Percentiles rank a stretch among this genome's conserved stretches.
Evolutionary conservation across 2,888 invertebrate species (phyloP).

Genomic region (Clitarchus hookeri): DNA sequence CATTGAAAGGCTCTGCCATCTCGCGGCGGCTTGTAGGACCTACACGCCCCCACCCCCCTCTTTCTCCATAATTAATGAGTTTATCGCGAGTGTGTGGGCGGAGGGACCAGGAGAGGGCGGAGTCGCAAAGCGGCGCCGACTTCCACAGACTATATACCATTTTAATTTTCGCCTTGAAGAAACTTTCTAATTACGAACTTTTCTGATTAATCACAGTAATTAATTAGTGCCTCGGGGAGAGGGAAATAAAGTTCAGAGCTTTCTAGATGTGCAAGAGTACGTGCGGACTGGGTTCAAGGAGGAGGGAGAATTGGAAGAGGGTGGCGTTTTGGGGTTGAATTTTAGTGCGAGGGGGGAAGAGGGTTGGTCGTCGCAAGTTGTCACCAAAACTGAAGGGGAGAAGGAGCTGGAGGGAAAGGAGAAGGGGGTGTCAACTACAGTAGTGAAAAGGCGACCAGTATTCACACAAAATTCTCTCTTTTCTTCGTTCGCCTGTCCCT

Average conservation of each 20-base stretch:
- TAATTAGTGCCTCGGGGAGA: slow-evolving; percentile 55
- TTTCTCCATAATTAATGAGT: slow-evolving; percentile 54
- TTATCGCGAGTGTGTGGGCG: slow-evolving; percentile 47
- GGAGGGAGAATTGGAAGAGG: slow-evolving; percentile 10
- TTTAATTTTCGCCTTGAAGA: slow-evolving; percentile 58
- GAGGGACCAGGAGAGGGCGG: slow-evolving; percentile 26
- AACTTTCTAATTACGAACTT: slow-evolving; percentile 65
- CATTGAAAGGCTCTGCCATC: slow-evolving; percentile 17
- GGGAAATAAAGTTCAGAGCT: slow-evolving; percentile 30
- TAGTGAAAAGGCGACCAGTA: slow-evolving; percentile 22
- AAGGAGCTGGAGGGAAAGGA: not conserved
- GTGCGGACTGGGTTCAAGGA: slow-evolving; percentile 16
- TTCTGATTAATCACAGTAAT: slow-evolving; percentile 65
- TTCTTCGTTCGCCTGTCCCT: not conserved
- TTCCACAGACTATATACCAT: slow-evolving; percentile 49
- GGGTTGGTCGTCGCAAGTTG: not conserved
- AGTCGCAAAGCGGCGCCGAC: slow-evolving; percentile 21
- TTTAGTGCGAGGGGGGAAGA: not conserved
- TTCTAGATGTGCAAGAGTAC: slow-evolving; percentile 23
- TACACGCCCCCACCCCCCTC: slow-evolving; percentile 39
- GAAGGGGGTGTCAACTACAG: slow-evolving; percentile 7
- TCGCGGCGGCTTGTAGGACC: not conserved
- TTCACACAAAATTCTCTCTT: slow-evolving; percentile 18
- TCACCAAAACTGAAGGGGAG: not conserved
- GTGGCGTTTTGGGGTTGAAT: not conserved